Base-by-base conservation (phyloP, 2,797 vertebrate genomes). In the Pagetopsis macropterus region DNA sequence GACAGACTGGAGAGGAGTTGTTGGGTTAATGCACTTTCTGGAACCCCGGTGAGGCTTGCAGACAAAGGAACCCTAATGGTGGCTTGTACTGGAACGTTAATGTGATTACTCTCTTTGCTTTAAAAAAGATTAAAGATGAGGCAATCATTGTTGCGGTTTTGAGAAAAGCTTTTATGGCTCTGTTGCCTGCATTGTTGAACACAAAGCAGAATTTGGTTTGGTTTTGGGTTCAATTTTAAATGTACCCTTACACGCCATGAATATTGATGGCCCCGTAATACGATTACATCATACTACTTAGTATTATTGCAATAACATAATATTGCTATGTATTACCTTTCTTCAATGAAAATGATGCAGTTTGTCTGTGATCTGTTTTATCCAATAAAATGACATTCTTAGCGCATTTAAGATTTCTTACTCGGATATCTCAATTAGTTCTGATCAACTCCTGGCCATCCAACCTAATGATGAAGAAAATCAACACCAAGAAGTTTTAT, bases 1-100 rank as follows among this genome's bases (percentile, higher is more conserved):
- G 49, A 75, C 31, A 9, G 70, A 59, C 54, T 33, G 43, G 6
- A 16, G 49, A 75, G 44, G 57, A 75, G 83, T 19, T 61, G 83
- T 85, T 86, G 64, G 65, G 69, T 81, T 90, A 91, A 90, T 88
- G 88, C 79, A 71, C 51, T 76, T 9, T 48, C 71, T 84, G 81
- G 83, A 84, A 65, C 70, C 44, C 57, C 31, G 4, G 23, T 44
- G 75, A 75, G 23, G 69, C 68, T 70, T 14, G 54, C 66, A 79
- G n/a, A 86, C 85, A 89, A 90, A 85, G 52, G 76, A 66, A 77
- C 19, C 54, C 64, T 80, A 79, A 85, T 70, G 70, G 66, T 6
- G 31, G 60, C 75, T 76, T 68, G 69, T 66, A 46, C 50, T 15
- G 40, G 62, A 68, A 81, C 12, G 76, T 68, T 84, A 83, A 87